Base-by-base conservation (phyloP, 2,797 vertebrate genomes). In the Nannoperca australis region DNA sequence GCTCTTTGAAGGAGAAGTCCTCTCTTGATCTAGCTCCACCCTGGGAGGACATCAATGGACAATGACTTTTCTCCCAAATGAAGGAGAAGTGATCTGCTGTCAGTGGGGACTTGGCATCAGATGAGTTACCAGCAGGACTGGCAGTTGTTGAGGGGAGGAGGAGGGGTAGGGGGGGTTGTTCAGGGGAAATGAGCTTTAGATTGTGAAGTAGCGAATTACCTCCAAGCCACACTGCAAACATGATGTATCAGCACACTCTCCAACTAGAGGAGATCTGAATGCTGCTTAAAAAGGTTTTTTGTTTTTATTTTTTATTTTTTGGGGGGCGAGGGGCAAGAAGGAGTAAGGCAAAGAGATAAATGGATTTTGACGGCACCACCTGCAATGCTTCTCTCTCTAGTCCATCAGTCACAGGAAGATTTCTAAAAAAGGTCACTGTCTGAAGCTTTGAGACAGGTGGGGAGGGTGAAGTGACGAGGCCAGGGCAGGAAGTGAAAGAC, bases 201-300 rank as follows among this genome's bases (percentile, higher is more conserved):
- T 88, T 85, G 88, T 89, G 84, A 91, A 90, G 86, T 84, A 82
- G 87, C 89, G 78, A 87, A 89, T 91, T 91, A 85, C 83, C 83
- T 90, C 84, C 45, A 5, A 88, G 89, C 78, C 81, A 73, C 78
- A 78, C 78, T 42, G 81, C 87, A 85, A 72, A 87, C 83, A 79
- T 76, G 81, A 89, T 59, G 81, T 59, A 67, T 89, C 66, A 73
- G 82, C 66, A 72, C 70, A n/a, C 75, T 24, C 76, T 66, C 59
- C 24, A 58, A 55, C 69, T 34, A 11, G 70, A 69, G 53, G 60
- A 84, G 55, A 76, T 79, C 61, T 79, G 49, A 81, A 85, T 61
- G 68, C 67, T 61, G 67, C 80, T 69, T 83, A 47, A 81, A 51
- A 51, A 76, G 61, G 53, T 11, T 53, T 5, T 17, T 79, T 62